Base-by-base conservation (phyloP, 2,113 vertebrate genomes). In the Cebidichthys violaceus region DNA sequence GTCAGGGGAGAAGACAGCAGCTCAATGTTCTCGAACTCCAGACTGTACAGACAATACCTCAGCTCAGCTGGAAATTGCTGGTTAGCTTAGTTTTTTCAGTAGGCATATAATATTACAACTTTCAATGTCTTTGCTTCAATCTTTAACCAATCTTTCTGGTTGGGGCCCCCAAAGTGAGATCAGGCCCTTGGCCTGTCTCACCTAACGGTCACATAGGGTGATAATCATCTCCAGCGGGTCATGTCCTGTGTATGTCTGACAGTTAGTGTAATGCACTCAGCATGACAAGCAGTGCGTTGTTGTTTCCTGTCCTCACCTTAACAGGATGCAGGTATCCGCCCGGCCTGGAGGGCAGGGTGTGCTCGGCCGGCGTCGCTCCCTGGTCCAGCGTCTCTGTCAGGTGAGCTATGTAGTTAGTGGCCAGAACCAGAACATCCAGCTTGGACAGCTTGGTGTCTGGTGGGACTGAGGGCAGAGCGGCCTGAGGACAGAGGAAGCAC, bases 381-480 rank as follows among this genome's bases (percentile, higher is more conserved):
- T 92, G 93, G 83, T 96, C 94, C 29, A 97, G 92, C 0, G 83
- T 94, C 65, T 95, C 94, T 39, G 96, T 96, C 47, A 98, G 95
- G 89, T 96, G 95, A 76, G 96, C 95, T 2, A 97, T 97, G 91
- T 97, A 97, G 92, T 96, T 96, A 14, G 96, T 95, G 14, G 97
- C 97, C 93, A 97, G 93, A 59, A 97, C 85, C 47, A 98, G 93
- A 60, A 97, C 92, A 0, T 97, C 96, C 87, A 97, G 81, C 81
- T 96, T 97, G 60, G 97, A 97, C 66, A 97, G 96, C 77, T 97
- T 97, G 80, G 97, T 98, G 94, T 96, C 92, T 0, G 95, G 96
- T 0, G 96, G 96, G 33, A 98, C 96, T 0, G 96, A 91, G 0
- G 96, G 97, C 83, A 98, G 91, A 2, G 96, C 92, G 0, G 96